Base-by-base conservation (phyloP, 2,888 invertebrate genomes). In the Bombyx huttoni region DNA sequence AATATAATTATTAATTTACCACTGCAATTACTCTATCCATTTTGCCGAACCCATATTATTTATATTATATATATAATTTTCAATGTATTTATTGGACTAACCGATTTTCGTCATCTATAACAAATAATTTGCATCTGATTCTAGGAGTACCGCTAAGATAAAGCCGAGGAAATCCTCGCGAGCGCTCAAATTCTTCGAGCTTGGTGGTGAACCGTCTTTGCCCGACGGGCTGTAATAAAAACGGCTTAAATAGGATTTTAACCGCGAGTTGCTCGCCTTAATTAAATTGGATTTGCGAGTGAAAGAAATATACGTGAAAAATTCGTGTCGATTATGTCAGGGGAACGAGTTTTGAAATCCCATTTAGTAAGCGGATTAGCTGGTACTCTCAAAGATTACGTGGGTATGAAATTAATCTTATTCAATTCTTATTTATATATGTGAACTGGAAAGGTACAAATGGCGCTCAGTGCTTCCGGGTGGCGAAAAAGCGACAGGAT, bases 201-300 rank as follows among this genome's bases (percentile, higher is more conserved):
- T 73, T 78, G 74, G 75, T 78, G 79, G 83, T 78, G 74, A 80
- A 80, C 73, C 85, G 81, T 84, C 87, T 85, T 83, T 81, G 81
- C 86, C 79, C 84, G 82, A 70, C 85, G 81, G 83, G 81, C 78
- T 84, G 87, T 86, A 87, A 86, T 88, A 87, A 87, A 88, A 88
- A 87, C 84, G 84, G 86, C 87, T 88, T 83, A 87, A 84, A 87
- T 81, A 84, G 86, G 88, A 87, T 87, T 87, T 86, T 82, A 85
- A 86, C 88, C 86, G 80, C 87, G 83, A 82, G 83, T 83, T 85
- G 80, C 81, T 76, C 79, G 85, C 85, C 83, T 87, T 88, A 88
- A 88, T 88, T 88, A 88, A 87, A 88, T 87, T 87, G 85, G 86
- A 88, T 88, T 85, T 86, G 85, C 78, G 80, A 81, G 74, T 79